Evolutionary conservation across 1,140 invertebrate genomes (phyloP).

Genomic region (Phortica variegata): DNA sequence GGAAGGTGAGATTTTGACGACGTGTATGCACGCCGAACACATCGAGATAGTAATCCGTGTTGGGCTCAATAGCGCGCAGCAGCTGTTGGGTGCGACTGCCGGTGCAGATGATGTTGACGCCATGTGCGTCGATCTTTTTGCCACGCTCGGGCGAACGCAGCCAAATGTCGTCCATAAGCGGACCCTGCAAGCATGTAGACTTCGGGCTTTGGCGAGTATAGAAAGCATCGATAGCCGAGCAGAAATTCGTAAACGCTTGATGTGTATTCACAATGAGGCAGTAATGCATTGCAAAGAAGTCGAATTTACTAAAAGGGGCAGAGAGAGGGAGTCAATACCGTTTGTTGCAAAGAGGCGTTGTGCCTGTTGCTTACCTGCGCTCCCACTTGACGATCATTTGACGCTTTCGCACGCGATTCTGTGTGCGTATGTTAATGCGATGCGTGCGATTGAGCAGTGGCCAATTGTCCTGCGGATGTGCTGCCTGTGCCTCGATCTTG

Average conservation of each 20-base stretch:
- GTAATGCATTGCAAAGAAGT: constrained; percentile 52
- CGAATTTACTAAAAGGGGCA: constrained; percentile 40
- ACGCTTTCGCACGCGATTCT: constrained; percentile 50
- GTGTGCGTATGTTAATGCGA: constrained; percentile 41
- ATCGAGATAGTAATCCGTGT: constrained; percentile 43
- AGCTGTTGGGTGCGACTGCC: constrained; percentile 40
- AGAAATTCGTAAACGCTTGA: constrained; percentile 29
- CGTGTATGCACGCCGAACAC: constrained; percentile 45
- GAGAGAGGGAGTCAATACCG: too few relatives aligned
- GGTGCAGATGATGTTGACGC: constrained; percentile 45
- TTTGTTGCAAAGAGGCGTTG: constrained; percentile 7
- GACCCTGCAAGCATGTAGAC: neutral
- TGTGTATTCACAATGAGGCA: constrained; percentile 41
- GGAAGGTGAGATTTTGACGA: constrained; percentile 42
- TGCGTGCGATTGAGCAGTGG: constrained; percentile 44
- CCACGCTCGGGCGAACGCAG: constrained; percentile 28
- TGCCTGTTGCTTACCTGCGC: constrained; percentile 33
- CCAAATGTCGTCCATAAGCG: constrained; percentile 38
- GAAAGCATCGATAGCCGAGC: constrained; percentile 35
- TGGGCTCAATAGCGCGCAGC: constrained; percentile 33
- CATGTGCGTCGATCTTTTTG: constrained; percentile 35
- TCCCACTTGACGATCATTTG: constrained; percentile 56
- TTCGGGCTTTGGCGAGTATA: constrained; percentile 20
- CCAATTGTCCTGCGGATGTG: constrained; percentile 45
- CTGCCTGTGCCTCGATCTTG: constrained; percentile 42